phyloP scores from a whole-genome alignment of 2,888 invertebrate genomes.

The Pachymerium ferrugineum region DNA sequence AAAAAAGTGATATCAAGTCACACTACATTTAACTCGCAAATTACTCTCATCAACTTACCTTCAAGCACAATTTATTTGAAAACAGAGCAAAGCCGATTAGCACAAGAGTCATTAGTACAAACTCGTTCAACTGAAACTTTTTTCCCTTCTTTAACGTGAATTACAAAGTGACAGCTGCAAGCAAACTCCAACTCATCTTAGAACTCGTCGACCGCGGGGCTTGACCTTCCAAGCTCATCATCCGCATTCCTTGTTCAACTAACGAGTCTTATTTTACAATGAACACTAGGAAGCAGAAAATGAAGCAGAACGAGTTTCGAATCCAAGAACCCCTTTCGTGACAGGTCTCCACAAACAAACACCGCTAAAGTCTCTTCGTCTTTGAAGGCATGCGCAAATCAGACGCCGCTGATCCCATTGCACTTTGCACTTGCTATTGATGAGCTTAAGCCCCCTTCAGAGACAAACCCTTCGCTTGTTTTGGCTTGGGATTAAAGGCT shows the following conservation, averaged over 20 bases:
- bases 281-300: not conserved
- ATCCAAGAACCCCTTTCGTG: not conserved
- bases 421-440: slow-evolving; percentile 7
- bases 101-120: slow-evolving; percentile 2
- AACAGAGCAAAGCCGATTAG: slow-evolving; percentile 14
- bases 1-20: not conserved
- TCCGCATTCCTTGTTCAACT: not conserved
- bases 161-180: slow-evolving; percentile 21
- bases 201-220: no score
- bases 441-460: slow-evolving; percentile 7
- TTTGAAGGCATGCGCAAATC: not conserved
- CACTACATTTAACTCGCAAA: not conserved
- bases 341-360: not conserved
- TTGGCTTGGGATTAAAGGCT: slow-evolving; percentile 15
- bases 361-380: not conserved
- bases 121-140: not conserved
- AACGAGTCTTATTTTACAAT: not conserved
- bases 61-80: slow-evolving; percentile 15
- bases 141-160: not conserved
- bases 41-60: not conserved
- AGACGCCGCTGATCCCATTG: slow-evolving; percentile 14
- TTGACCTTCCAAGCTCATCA: not conserved
- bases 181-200: not conserved
- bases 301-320: not conserved
- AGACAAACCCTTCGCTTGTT: slow-evolving; percentile 20